Conservation (phyloP, 2,113 vertebrate species). For the Saccopteryx bilineata region DNA sequence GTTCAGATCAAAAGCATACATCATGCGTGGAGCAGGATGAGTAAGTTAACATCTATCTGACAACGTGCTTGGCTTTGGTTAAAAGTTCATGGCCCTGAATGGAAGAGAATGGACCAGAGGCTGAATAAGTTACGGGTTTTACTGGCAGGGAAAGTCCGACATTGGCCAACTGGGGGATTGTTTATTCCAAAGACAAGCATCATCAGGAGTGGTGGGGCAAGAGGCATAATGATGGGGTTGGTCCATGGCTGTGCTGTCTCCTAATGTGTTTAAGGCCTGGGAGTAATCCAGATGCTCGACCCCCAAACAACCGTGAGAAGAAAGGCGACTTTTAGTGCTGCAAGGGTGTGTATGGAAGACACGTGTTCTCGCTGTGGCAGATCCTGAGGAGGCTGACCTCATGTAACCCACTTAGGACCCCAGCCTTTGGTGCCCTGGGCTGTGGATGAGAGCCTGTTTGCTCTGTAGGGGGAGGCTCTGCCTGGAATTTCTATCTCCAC, state of each 20-base stretch:
- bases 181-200: background rate
- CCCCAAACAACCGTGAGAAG: background rate
- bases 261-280: background rate
- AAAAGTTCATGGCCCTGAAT: background rate
- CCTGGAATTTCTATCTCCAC: background rate
- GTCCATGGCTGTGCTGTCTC: background rate
- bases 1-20: background rate
- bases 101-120: background rate
- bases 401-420: background rate
- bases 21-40: background rate
- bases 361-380: accelerated
- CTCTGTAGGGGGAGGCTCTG: background rate
- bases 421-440: background rate
- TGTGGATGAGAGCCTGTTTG: background rate
- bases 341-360: background rate
- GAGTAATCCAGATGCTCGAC: background rate
- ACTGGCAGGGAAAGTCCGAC: background rate
- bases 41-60: background rate
- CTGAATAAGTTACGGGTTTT: background rate
- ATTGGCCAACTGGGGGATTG: background rate
- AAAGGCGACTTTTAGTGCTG: background rate
- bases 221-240: background rate
- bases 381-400: background rate
- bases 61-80: background rate
- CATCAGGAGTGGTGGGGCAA: background rate